phyloP scores from a whole-genome alignment of 2,888 invertebrate genomes.

The Netelia inedita region DNA sequence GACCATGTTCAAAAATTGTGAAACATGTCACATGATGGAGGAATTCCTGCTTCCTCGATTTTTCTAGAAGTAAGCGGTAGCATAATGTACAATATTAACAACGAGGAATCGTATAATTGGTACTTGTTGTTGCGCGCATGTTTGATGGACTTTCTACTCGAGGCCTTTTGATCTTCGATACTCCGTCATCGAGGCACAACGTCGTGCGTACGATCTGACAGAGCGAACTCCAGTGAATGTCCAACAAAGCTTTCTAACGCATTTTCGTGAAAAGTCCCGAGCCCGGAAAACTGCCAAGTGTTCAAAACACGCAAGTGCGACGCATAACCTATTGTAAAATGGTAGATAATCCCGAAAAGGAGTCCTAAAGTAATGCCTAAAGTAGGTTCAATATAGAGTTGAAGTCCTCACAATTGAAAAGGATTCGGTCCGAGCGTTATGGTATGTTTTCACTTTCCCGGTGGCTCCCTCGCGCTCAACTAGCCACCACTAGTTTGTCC shows the following conservation, averaged over 20 bases:
- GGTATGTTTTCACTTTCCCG: no score
- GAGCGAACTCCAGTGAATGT: conserved; percentile 22
- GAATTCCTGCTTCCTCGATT: background rate
- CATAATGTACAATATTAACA: background rate
- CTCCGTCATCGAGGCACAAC: background rate
- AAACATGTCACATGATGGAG: background rate
- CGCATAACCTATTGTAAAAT: conserved; percentile 19
- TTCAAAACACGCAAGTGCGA: background rate
- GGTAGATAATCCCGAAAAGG: background rate
- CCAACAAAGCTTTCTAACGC: conserved; percentile 36
- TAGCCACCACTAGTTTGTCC: no score
- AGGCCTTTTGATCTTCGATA: conserved; percentile 36
- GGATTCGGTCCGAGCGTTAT: background rate
- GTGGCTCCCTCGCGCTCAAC: no score
- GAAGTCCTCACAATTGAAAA: background rate
- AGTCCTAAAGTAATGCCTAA: background rate
- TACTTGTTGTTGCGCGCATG: conserved; percentile 22
- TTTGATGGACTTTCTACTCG: conserved; percentile 52
- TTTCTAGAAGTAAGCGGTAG: conserved; percentile 12
- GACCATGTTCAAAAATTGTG: background rate
- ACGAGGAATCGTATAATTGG: background rate
- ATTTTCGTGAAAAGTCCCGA: conserved; percentile 18
- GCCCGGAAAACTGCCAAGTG: background rate
- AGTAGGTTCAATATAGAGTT: background rate
- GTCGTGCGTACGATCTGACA: background rate